Base-by-base conservation (phyloP, 2,888 invertebrate species). In the Xiphydria camelus region DNA sequence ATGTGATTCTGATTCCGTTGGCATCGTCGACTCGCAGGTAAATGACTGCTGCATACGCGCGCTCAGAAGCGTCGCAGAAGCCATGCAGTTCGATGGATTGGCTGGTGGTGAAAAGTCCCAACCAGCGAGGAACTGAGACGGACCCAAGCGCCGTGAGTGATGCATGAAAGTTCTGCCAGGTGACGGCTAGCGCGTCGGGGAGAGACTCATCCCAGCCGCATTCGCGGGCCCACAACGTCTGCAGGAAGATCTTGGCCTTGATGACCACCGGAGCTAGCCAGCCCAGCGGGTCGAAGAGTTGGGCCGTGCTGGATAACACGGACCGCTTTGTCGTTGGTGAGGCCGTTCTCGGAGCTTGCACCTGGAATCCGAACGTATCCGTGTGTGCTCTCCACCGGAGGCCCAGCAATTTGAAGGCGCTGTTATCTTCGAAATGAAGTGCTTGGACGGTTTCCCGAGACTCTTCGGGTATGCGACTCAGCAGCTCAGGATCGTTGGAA, bases 221-320 rank as follows among this genome's bases (percentile, higher is more conserved):
- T 15, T 55, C 47, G 4, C 19, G 14, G 10, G 54, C 7, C 54
- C 56, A 58, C 1, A 54, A 20, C 4, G 37, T 21, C 29, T 53
- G 55, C 1, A 55, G 6, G 1, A 57, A n/a, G 2, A 53, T 29
- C 17, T 59, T 55, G 1, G 53, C 55, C 9, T 21, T 26, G 7
- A 57, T 47, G 0, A 45, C 23, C 1, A 51, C 34, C 1, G 55
- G 59, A 2, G 52, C 15, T 0, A 49, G n/a, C 20, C 49, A 50
- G 0, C 52, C 52, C 1, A 57, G 36, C 3, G 53, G 55, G 26
- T 57, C 54, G 14, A 39, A 57, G 7, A 57, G 23, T 10, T 44
- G 42, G 4, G 53, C 49, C 1, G 47, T 17, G 17, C 51, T 35
- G 0, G 53, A 55, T 1, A 53, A 19, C 4, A 51, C 36, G 1